These are phyloP conservation scores for Naso thynnoides DNA, from an alignment of 2,797 vertebrate genomes.

Conservation along the genomic window DNA sequence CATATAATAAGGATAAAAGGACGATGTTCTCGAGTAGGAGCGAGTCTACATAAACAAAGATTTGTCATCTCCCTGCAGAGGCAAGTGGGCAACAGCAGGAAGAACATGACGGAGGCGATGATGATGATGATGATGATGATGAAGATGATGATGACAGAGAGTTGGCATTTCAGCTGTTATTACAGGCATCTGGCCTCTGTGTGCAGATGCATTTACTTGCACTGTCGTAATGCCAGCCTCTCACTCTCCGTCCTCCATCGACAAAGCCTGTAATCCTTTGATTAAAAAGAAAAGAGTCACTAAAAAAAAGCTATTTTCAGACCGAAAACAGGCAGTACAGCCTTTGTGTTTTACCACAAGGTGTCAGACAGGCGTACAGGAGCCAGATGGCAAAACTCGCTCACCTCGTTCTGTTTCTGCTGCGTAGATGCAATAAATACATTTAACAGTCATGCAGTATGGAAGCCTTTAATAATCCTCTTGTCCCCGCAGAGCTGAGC, in stretches of 20 bases:
- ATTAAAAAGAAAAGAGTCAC: slow-evolving; percentile 4
- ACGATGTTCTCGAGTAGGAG: background rate
- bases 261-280: slow-evolving; percentile 25
- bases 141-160: slow-evolving; percentile 13
- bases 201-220: slow-evolving; percentile 34
- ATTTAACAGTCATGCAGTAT: background rate
- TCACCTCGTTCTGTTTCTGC: background rate
- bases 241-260: slow-evolving; percentile 26
- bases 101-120: slow-evolving; percentile 18
- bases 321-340: background rate
- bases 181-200: slow-evolving; percentile 41
- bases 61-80: slow-evolving; percentile 5
- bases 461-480: slow-evolving; percentile 2
- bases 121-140: slow-evolving; percentile 22
- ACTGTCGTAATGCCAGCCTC: slow-evolving; percentile 13
- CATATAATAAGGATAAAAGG: background rate
- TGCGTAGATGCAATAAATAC: background rate
- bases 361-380: background rate
- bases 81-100: slow-evolving; percentile 18
- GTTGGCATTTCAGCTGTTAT: slow-evolving; percentile 49
- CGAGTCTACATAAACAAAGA: background rate
- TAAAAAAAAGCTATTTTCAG: slow-evolving; percentile 2
- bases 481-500: background rate
- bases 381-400: background rate
- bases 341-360: background rate